Percentiles rank a stretch among this genome's conserved stretches.
phyloP scores from a whole-genome alignment of 2,888 invertebrate genomes.

The Adelphocoris suturalis region DNA sequence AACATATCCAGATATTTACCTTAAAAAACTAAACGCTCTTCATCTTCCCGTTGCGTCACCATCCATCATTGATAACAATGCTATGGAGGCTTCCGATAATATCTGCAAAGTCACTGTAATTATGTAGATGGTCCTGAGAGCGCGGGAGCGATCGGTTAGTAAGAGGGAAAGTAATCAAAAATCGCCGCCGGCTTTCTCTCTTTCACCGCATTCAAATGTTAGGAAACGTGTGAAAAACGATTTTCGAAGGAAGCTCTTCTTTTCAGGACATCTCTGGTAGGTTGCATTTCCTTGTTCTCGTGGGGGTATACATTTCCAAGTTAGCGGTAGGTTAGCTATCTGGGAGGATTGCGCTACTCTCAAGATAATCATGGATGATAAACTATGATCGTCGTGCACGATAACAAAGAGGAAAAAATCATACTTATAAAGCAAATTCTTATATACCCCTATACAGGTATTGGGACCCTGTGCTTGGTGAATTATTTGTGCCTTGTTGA shows the following conservation, averaged over 20 bases:
- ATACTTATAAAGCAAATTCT: too few relatives aligned
- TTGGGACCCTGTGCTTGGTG: too few relatives aligned
- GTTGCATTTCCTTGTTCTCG: too few relatives aligned
- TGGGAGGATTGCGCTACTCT: too few relatives aligned
- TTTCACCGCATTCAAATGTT: conserved; percentile 18
- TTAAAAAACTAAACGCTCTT: neutral
- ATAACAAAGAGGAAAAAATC: too few relatives aligned
- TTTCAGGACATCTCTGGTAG: neutral
- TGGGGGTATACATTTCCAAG: too few relatives aligned
- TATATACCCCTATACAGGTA: too few relatives aligned
- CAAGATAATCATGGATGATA: too few relatives aligned
- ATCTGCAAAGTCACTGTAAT: conserved; percentile 36
- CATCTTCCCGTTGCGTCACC: conserved; percentile 19
- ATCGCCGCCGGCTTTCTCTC: conserved; percentile 10
- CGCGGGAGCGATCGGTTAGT: conserved; percentile 27
- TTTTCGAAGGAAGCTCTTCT: neutral
- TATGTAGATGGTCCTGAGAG: conserved; percentile 17
- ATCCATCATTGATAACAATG: conserved; percentile 20
- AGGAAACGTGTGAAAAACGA: conserved; percentile 36
- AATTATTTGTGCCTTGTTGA: too few relatives aligned
- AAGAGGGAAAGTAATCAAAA: conserved; percentile 36
- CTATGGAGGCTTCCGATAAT: neutral
- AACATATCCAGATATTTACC: too few relatives aligned
- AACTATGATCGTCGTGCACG: too few relatives aligned
- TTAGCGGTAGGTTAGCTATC: too few relatives aligned